Base-by-base conservation (phyloP, 2,888 invertebrate species). In the Athripsodes cinereus region DNA sequence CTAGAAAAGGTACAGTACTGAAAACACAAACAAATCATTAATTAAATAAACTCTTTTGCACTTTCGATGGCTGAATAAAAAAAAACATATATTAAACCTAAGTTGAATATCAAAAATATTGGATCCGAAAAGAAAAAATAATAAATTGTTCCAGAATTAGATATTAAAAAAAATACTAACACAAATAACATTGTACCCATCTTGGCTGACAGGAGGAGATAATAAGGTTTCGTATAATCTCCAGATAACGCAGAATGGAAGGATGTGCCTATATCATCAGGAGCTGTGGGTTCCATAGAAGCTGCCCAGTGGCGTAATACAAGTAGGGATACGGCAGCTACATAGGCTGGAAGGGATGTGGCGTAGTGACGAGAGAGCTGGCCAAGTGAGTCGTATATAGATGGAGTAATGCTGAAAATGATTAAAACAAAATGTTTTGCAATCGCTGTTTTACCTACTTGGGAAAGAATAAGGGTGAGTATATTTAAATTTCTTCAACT, bases 331-430 rank as follows among this genome's bases (percentile, higher is more conserved):
- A 88, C 81, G 1, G 84, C 85, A 0, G 81, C 81, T 2, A 87
- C 69, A 69, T 88, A 87, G 0, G 87, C 81, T 0, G 87, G 74
- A 6, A 91, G 66, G 64, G 85, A 75, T 1, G 84, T 78, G 0
- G 81, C 75, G 69, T 87, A 88, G 70, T 84, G 82, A 35, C 87
- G 79, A 1, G 83, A 81, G 31, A 90, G 69, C 67, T 88, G 85
- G 0, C 82, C 83, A 6, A 87, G 68, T 1, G 80, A 78, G 54
- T 80, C 79, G 59, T 81, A 75, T 71, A 83, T 73, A 0, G 85
- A 82, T 53, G 79, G 71, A 58, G 81, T 71, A 55, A 85, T 75
- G 59, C 84, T 84, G 40, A 5, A 16, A 31, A 31, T 11, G 11
- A n/a, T n/a, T 13, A 40, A 40, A n/a, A 16, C 16, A 40, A 40